Percentiles rank a stretch among this genome's conserved stretches.
Conservation (phyloP, 2,797 vertebrate genomes). For the Channa striata region DNA sequence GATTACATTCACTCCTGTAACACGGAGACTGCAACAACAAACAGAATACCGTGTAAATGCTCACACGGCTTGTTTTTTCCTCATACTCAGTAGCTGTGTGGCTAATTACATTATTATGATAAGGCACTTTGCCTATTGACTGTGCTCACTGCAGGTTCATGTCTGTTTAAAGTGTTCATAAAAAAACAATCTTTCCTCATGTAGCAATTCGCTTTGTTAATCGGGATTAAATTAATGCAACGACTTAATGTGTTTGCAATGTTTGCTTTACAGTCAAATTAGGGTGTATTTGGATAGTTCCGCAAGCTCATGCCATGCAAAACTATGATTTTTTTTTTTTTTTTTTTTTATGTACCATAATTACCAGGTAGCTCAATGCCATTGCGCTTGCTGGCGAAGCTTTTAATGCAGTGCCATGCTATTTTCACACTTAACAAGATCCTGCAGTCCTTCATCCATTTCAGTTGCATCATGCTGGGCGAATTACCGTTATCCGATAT, state of each 20-base stretch:
- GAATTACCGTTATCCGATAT: slow-evolving; percentile 77
- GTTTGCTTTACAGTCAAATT: slow-evolving; percentile 39
- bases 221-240: slow-evolving; percentile 47
- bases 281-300: slow-evolving; percentile 25
- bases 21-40: slow-evolving; percentile 64
- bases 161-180: slow-evolving; percentile 34
- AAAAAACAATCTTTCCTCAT: slow-evolving; percentile 24
- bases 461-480: slow-evolving; percentile 68
- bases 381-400: slow-evolving; percentile 55
- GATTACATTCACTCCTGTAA: slow-evolving; percentile 48
- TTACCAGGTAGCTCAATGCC: slow-evolving; percentile 61
- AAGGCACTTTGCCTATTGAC: slow-evolving; percentile 47
- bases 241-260: slow-evolving; percentile 20
- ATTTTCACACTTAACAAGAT: slow-evolving; percentile 77
- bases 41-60: slow-evolving; percentile 55
- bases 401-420: slow-evolving; percentile 65
- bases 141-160: slow-evolving; percentile 39
- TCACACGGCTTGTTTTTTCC: slow-evolving; percentile 48
- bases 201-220: too few species aligned
- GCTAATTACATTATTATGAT: slow-evolving; percentile 65
- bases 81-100: slow-evolving; percentile 45
- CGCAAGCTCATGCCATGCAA: slow-evolving; percentile 15
- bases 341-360: slow-evolving; percentile 61
- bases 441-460: slow-evolving; percentile 65
- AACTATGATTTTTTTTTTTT: slow-evolving; percentile 53